Percentiles rank a stretch among this genome's conserved stretches.
Conservation (phyloP, 2,113 vertebrate genomes). For the Triplophysa rosa region DNA sequence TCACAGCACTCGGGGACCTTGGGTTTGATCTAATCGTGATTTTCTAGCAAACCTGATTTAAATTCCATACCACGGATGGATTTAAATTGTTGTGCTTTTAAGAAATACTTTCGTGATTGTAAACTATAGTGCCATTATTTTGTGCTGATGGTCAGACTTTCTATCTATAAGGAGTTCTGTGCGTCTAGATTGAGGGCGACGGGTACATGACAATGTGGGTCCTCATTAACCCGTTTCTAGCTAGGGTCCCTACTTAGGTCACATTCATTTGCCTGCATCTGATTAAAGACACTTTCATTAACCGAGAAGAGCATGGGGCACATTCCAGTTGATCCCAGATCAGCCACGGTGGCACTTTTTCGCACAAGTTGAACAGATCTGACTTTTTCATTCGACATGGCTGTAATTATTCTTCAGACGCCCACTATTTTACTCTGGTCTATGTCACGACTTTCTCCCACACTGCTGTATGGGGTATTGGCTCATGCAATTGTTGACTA, state of each 20-base stretch:
- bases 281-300: constrained; percentile 55
- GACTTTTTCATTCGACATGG: constrained; percentile 23
- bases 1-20: background rate
- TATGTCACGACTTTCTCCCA: constrained; percentile 26
- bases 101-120: background rate
- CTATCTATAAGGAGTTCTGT: constrained; percentile 5
- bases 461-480: constrained; percentile 29
- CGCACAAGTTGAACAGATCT: constrained; percentile 1
- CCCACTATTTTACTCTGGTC: constrained; percentile 28
- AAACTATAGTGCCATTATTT: background rate
- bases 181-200: constrained; percentile 21
- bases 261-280: constrained; percentile 53
- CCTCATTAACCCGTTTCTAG: constrained; percentile 42
- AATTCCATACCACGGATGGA: background rate
- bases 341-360: background rate
- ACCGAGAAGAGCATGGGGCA: constrained; percentile 19
- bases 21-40: background rate
- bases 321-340: constrained; percentile 19
- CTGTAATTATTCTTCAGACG: constrained; percentile 45
- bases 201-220: background rate
- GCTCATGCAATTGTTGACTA: constrained; percentile 36
- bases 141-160: background rate
- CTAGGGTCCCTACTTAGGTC: constrained; percentile 34
- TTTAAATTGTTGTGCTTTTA: constrained; percentile 14
- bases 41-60: background rate